A percentile compares a stretch with the other conserved stretches of the same genome.
Conservation (phyloP, 2,888 invertebrate species). For the Thera britannica region DNA sequence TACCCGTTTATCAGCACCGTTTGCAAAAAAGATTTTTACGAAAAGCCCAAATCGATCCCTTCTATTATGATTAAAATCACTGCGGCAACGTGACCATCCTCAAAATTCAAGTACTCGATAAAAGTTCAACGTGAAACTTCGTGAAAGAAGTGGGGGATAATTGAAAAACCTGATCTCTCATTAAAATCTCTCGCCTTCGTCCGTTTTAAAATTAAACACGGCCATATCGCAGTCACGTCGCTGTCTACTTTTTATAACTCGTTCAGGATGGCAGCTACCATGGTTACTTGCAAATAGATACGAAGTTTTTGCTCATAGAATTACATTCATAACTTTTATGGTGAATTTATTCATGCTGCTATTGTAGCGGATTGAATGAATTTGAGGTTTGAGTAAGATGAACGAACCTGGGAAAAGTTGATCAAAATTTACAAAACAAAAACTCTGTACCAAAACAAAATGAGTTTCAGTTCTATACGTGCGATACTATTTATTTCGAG, state of each 20-base stretch:
- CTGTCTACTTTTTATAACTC: conserved; percentile 61
- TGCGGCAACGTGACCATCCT: conserved; percentile 23
- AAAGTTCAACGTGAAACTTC: conserved; percentile 68
- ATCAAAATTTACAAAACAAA: too few relatives aligned
- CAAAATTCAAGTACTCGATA: conserved; percentile 49
- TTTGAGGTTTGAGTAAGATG: too few relatives aligned
- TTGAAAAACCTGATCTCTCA: conserved; percentile 83
- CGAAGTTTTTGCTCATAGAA: conserved; percentile 2
- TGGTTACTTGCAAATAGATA: conserved; percentile 13
- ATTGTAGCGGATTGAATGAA: too few relatives aligned
- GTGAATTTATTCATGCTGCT: background rate
- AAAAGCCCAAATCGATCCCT: background rate
- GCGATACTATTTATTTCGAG: conserved; percentile 1
- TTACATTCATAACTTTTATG: background rate
- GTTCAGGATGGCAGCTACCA: conserved; percentile 45
- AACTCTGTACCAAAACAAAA: background rate
- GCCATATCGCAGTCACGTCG: conserved; percentile 80
- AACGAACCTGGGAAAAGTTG: too few relatives aligned
- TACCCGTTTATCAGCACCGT: background rate
- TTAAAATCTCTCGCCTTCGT: conserved; percentile 79
- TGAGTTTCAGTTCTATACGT: conserved; percentile 15
- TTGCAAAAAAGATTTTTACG: background rate
- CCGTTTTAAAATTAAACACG: conserved; percentile 75
- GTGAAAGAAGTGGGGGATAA: conserved; percentile 74
- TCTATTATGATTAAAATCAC: conserved; percentile 20